Percentiles rank a stretch among this genome's conserved stretches.
Conservation (phyloP, 2,797 vertebrate genomes). For the Microctenopoma steveboyesi region DNA sequence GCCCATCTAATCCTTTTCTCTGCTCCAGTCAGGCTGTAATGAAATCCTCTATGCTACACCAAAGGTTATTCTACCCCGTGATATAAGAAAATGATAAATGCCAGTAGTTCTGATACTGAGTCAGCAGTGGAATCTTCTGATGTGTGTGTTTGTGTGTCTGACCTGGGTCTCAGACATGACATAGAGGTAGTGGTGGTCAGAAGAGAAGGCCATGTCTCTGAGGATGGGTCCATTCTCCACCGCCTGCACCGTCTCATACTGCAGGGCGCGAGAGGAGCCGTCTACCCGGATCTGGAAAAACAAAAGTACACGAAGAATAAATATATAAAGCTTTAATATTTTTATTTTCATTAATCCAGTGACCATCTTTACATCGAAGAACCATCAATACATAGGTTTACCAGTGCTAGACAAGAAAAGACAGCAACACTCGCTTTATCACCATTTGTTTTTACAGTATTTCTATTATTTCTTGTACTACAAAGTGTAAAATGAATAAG, state of each 20-base stretch:
- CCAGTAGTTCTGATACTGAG: constrained; percentile 41
- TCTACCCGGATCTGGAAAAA: constrained; percentile 92
- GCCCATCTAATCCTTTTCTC: constrained; percentile 47
- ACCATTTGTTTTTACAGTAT: neutral
- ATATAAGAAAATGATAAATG: constrained; percentile 57
- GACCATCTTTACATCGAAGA: neutral
- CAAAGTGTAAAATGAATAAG: constrained; percentile 22
- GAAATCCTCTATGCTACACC: constrained; percentile 43
- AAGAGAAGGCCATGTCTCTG: constrained; percentile 95
- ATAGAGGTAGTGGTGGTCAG: constrained; percentile 93
- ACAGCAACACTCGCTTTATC: neutral
- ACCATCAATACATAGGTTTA: neutral
- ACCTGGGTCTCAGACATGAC: constrained; percentile 98
- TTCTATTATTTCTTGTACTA: neutral
- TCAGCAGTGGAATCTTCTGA: constrained; percentile 20
- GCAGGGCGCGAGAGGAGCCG: constrained; percentile 87
- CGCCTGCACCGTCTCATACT: constrained; percentile 95
- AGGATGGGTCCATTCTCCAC: constrained; percentile 91
- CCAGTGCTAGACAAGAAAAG: neutral
- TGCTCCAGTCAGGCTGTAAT: constrained; percentile 40
- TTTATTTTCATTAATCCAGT: too few species aligned
- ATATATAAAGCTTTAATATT: too few species aligned
- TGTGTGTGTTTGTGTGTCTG: constrained; percentile 39
- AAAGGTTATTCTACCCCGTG: constrained; percentile 50
- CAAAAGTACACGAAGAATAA: constrained; percentile 8